These are phyloP conservation scores for Delphinus delphis DNA, from an alignment of 2,113 vertebrate species.

Conservation along the genomic window DNA sequence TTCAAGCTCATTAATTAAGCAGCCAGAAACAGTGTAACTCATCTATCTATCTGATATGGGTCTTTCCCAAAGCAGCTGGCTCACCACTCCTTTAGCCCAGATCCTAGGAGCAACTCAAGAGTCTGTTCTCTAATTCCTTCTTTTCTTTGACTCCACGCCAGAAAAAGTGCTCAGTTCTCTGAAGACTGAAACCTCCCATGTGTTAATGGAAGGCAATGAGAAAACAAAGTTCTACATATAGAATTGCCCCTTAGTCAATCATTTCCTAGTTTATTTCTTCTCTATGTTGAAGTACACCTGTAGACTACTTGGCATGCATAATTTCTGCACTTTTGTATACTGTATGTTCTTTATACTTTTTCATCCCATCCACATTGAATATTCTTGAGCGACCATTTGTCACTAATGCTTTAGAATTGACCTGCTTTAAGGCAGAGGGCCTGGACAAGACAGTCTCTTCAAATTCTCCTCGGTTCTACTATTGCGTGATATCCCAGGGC, in stretches of 20 bases:
- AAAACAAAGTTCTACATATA: not conserved
- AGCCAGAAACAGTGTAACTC: not conserved
- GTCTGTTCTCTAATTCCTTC: not conserved
- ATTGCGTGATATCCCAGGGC: not conserved
- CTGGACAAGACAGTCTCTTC: not conserved
- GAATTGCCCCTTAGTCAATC: not conserved
- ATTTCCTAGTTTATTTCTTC: conserved; percentile 10
- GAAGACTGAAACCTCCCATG: not conserved
- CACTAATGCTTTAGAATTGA: conserved; percentile 44
- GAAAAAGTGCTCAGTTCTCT: not conserved
- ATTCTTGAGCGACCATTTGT: not conserved
- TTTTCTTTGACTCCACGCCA: conserved; percentile 4
- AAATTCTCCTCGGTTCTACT: conserved; percentile 40
- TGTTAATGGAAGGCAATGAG: conserved; percentile 7
- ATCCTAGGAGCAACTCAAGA: not conserved
- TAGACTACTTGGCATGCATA: not conserved
- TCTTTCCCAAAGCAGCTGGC: not conserved
- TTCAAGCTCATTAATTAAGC: conserved; percentile 12
- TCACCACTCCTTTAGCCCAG: conserved; percentile 2
- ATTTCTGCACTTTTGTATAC: conserved; percentile 16
- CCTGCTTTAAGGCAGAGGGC: conserved; percentile 2
- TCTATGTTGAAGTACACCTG: conserved; percentile 15
- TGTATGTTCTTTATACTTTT: not conserved
- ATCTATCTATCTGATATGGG: not conserved
- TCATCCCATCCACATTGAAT: not conserved